Percentiles rank a stretch among this genome's conserved stretches.
These are phyloP conservation scores for Plutomurus gul DNA, from an alignment of 1,140 invertebrate genomes.

Conservation along the genomic window DNA sequence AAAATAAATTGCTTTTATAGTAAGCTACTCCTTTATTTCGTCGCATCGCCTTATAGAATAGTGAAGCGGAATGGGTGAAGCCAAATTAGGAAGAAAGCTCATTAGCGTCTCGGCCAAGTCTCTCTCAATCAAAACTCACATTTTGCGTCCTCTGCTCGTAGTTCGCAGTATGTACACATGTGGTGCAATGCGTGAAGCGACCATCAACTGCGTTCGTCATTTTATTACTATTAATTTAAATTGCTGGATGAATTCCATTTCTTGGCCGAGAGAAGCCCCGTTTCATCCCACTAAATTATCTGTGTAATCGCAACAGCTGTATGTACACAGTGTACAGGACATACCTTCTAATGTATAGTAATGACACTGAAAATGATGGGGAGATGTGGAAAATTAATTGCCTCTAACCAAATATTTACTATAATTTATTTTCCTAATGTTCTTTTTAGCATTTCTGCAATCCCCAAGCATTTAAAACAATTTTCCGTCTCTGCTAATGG, in stretches of 20 bases:
- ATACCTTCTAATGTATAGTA: background rate
- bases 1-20: constrained; percentile 30
- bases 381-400: background rate
- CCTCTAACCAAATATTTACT: background rate
- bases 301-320: no score
- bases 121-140: constrained; percentile 19
- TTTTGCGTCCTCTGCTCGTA: background rate
- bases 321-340: background rate
- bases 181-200: background rate
- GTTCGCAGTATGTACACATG: background rate
- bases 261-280: no score
- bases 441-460: constrained; percentile 23
- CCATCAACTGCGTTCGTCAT: background rate
- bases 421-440: background rate
- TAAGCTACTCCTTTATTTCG: constrained; percentile 18
- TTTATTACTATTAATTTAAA: constrained; percentile 24
- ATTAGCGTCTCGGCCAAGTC: constrained; percentile 17
- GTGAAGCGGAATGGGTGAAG: background rate
- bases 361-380: constrained; percentile 24
- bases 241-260: background rate
- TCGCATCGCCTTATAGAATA: constrained; percentile 16
- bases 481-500: constrained; percentile 5
- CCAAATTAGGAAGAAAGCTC: constrained; percentile 28
- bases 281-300: no score
- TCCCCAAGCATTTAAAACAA: constrained; percentile 21